Evolutionary conservation across 2,797 vertebrate species (phyloP), one percentile per base, ranked within the genome.

Genomic region (Pampus argenteus): DNA sequence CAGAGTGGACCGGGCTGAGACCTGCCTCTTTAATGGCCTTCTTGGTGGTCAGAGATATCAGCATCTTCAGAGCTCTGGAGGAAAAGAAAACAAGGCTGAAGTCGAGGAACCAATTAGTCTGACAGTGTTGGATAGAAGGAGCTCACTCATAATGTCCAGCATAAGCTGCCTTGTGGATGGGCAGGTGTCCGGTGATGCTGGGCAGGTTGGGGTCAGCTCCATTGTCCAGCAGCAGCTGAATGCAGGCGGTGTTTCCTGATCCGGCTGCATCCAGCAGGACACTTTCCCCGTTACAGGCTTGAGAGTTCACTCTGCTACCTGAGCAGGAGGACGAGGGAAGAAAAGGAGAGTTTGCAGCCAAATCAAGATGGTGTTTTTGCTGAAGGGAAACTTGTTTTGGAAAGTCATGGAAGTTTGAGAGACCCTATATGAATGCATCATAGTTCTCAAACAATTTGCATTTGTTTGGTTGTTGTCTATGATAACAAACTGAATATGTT

Each of bases 91-190:
- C 14, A 52, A 40, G 0, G 1, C 1, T 17, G 44, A 2, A 36
- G 20, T 44, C 14, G 28, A 6, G 18, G 25, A 26, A 22, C 14
- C 5, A 34, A 28, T n/a, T 5, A 48, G 25, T 50, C 4, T 44
- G 2, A 29, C 40, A 59, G n/a, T 63, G 59, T 69, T 66, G 54
- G 70, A 74, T 9, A 9, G 6, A 14, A 40, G 29, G 38, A 67
- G 91, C 95, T 96, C 82, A 98, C 96, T 97, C 86, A 18, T 95
- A 96, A 90, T 97, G 95, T 2, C 96, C 96, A 64, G 95, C 92
- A 2, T 95, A 95, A 6, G 96, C 95, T 0, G 95, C 95, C 85
- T 93, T 93, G 87, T 97, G 96, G 81, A 97, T 94, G 15, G 96
- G 95, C 67, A 97, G 95, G 48, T 96, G 92, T 44, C 95, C 95